Evolutionary conservation across 2,113 vertebrate genomes (phyloP), one percentile per base, ranked within the genome.

Genomic region (Bagarius yarrelli): DNA sequence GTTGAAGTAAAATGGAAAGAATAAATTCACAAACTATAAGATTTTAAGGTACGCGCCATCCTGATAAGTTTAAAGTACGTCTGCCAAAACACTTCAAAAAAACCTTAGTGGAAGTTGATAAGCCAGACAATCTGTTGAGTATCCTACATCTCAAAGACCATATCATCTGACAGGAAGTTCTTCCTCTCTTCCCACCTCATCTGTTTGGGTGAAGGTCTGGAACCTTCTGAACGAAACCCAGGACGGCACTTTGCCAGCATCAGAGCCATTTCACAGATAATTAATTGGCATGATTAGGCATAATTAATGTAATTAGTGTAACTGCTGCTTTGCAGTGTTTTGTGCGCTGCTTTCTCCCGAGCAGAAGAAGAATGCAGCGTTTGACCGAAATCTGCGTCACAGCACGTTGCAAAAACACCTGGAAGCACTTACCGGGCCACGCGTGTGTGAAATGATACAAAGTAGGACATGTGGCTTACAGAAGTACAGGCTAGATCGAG

Each of bases 191-290:
- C 50, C 66, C 66, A 44, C 44, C 36, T 78, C 76, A 81, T 83
- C 79, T 78, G 79, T 83, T 86, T 83, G 66, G 73, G 32, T 73
- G 44, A 47, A 9, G 15, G 79, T 79, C 83, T 30, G 57, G 80
- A 72, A 80, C 69, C 59, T 59, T 75, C 73, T 67, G 57, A 86
- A 80, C 76, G 78, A 84, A 83, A 81, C 71, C 80, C 59, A 40
- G 56, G 66, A 66, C 36, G 1, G 19, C 21, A 78, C 50, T 59
- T 74, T 27, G 83, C 79, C 73, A 83, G 53, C 76, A 6, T 87
- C 78, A 85, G 85, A 89, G 87, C 85, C 79, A 91, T 93, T 93
- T 92, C 89, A 93, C 90, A 93, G 92, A 87, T 91, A 89, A 93
- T 92, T 92, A 93, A 91, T 90, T 81, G 80, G 88, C 86, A 90